Base-by-base conservation (phyloP, 2,888 invertebrate genomes). In the Drosophila putrida region DNA sequence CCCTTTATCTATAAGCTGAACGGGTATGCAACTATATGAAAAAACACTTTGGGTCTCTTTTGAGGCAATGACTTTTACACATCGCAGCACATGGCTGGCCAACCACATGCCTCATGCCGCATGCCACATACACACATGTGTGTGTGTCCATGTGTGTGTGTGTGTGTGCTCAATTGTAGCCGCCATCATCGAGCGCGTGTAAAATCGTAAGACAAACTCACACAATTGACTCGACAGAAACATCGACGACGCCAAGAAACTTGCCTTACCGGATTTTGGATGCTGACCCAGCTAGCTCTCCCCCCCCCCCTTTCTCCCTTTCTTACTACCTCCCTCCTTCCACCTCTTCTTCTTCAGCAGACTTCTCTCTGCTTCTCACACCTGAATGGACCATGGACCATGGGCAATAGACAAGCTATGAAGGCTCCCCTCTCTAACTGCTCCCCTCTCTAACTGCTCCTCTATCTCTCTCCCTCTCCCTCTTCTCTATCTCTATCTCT, bases 211-310 rank as follows among this genome's bases (percentile, higher is more conserved):
- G 70, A 75, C 74, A 61, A 68, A 51, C 60, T 43, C 60, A 64
- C 64, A 60, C 59, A 59, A 67, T 78, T 70, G 76, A 76, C 36
- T 79, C 71, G 77, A 20, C 55, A 49, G 49, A 57, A 10, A 59
- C 20, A 20, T 3, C 60, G 62, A 46, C 66, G 70, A 71, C 71
- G 55, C 82, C 75, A 84, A 84, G 73, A 85, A 85, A 85, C 89
- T 89, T 89, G 85, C 89, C 75, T 88, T 85, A 85, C 85, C 88
- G 88, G 85, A 85, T 85, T 85, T 88, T 55, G 82, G 85, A 85
- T 85, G 84, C 88, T 84, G 88, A 78, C 69, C 68, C 75, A 75
- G 74, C 63, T 72, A 72, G 47, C 4, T 11, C 10, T 13, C 11
- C 13, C 6, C 2, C 38, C 27, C 13, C 46, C 20, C 6, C n/a